Conservation (phyloP, 2,113 vertebrate genomes). For the Dromaius novaehollandiae region DNA sequence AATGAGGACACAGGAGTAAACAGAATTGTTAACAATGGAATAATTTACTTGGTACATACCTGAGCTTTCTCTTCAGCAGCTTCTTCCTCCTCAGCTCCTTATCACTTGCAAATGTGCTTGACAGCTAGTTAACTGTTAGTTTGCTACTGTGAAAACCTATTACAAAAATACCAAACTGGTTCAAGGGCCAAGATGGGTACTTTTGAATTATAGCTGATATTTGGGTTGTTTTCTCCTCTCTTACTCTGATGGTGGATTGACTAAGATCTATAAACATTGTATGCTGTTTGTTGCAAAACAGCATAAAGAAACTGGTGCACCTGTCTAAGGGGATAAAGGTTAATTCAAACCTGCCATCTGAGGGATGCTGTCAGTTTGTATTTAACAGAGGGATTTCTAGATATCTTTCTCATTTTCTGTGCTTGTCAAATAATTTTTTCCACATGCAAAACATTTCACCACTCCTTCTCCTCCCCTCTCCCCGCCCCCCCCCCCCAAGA, state of each 20-base stretch:
- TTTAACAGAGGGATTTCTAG: conserved; percentile 21
- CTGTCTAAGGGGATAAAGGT: conserved; percentile 25
- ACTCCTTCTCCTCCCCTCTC: not conserved
- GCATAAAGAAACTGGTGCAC: not conserved
- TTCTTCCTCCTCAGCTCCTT: not conserved
- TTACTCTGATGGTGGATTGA: not conserved
- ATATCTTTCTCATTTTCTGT: conserved; percentile 12
- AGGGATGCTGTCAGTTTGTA: conserved; percentile 37
- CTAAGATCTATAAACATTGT: conserved; percentile 3
- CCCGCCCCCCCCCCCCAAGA: not conserved
- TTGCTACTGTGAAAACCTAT: not conserved
- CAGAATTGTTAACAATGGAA: not conserved
- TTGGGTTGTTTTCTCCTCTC: not conserved
- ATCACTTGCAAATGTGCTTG: not conserved
- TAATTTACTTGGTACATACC: not conserved
- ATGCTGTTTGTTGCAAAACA: not conserved
- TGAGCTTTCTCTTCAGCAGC: not conserved
- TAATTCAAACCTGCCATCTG: conserved; percentile 22
- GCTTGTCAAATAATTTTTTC: conserved; percentile 42
- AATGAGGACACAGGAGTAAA: not conserved
- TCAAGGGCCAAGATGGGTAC: not conserved
- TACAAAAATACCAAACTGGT: not conserved
- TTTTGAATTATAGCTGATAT: not conserved
- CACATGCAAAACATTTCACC: not conserved
- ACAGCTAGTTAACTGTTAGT: not conserved